Evolutionary conservation across 2,113 vertebrate genomes (phyloP).

Genomic region (Tenebrosternarchus preto): DNA sequence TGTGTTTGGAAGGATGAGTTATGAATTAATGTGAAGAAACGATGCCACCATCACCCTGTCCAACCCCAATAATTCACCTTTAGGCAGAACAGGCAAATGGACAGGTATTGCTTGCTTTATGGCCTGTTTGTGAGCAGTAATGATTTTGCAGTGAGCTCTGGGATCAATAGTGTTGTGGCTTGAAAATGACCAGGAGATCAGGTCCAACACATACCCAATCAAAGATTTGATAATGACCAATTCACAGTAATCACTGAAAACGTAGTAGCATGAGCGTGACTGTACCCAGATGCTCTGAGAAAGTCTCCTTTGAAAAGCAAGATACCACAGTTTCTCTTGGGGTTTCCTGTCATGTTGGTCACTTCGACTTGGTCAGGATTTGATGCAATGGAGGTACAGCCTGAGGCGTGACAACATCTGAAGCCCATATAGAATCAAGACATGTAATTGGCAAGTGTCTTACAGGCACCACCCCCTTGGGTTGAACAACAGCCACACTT

Average conservation of each 20-base stretch:
- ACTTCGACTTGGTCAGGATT: no score
- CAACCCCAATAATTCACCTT: no score
- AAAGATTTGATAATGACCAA: constrained; percentile 3
- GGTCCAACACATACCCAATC: not conserved
- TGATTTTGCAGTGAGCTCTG: constrained; percentile 9
- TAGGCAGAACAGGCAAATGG: not conserved
- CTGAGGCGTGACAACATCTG: no score
- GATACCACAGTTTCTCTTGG: not conserved
- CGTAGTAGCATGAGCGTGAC: not conserved
- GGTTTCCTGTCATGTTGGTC: no score
- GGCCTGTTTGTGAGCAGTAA: constrained; percentile 5
- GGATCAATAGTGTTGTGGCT: not conserved
- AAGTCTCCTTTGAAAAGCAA: not conserved
- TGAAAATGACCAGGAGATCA: not conserved
- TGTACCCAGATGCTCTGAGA: not conserved
- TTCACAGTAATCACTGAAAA: not conserved
- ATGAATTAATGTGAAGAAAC: no score
- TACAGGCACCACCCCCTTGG: no score
- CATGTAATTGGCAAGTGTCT: no score
- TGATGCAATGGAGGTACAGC: no score
- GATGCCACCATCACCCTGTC: no score
- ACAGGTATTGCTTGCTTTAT: constrained; percentile 14
- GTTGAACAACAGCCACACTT: no score
- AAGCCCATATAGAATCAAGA: no score
- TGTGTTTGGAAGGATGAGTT: no score